These are phyloP conservation scores for Drosophila greeni DNA, from an alignment of 2,888 invertebrate genomes.

Conservation along the genomic window DNA sequence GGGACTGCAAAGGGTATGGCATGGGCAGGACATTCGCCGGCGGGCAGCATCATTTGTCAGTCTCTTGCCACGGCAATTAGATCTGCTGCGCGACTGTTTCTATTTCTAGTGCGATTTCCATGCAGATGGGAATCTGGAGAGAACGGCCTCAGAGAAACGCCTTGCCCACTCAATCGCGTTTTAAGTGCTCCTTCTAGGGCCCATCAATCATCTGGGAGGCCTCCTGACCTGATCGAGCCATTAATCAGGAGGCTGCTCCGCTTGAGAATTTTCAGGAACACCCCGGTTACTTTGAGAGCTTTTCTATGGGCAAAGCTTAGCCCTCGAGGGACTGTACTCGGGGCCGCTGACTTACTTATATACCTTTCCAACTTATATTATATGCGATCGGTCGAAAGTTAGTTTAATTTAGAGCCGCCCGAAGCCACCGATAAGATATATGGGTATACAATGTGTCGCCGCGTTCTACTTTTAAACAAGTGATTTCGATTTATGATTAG, in stretches of 20 bases:
- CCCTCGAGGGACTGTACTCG: conserved; percentile 38
- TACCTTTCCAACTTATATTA: conserved; percentile 58
- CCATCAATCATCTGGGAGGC: conserved; percentile 18
- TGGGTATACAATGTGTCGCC: conserved; percentile 40
- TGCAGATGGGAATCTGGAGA: conserved; percentile 1
- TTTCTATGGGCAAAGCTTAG: conserved; percentile 3
- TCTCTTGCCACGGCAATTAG: conserved; percentile 58
- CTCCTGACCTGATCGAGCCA: conserved; percentile 3
- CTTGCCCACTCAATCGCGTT: not conserved
- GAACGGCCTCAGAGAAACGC: not conserved
- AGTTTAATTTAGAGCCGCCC: conserved; percentile 62
- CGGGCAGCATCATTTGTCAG: conserved; percentile 64
- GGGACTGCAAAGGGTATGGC: not conserved
- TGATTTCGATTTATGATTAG: conserved; percentile 69
- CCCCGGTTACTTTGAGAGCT: not conserved
- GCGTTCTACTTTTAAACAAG: conserved; percentile 68
- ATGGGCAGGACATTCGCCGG: conserved; percentile 8
- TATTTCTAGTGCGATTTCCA: conserved; percentile 39
- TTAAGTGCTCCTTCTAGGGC: not conserved
- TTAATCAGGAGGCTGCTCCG: conserved; percentile 6
- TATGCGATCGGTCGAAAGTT: conserved; percentile 46
- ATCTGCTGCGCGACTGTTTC: conserved; percentile 53
- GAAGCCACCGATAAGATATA: conserved; percentile 58
- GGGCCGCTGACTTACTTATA: conserved; percentile 38
- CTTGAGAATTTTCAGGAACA: not conserved